phyloP scores from a whole-genome alignment of 2,113 vertebrate genomes.

The Protobothrops flavoviridis region DNA sequence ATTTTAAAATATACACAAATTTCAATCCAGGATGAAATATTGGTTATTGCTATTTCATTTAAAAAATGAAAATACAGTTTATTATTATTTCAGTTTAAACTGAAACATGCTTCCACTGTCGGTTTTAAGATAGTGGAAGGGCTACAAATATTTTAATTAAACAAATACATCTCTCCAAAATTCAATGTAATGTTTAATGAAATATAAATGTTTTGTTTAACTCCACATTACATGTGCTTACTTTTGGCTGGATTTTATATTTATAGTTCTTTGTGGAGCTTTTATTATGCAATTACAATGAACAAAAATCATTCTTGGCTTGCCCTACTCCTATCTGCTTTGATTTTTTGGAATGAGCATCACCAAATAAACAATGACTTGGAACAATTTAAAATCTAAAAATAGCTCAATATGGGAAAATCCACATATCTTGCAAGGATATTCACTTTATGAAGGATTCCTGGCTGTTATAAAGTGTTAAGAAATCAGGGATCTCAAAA shows the following conservation, averaged over 20 bases:
- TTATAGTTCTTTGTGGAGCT: neutral
- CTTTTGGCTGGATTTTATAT: neutral
- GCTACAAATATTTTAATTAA: neutral
- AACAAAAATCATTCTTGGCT: neutral
- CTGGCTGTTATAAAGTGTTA: slow-evolving; percentile 4
- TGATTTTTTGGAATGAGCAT: neutral
- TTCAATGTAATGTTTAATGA: neutral
- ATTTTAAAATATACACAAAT: neutral
- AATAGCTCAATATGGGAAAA: neutral
- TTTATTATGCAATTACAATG: neutral
- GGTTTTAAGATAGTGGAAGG: neutral
- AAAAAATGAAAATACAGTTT: neutral
- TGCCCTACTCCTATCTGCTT: too few relatives aligned
- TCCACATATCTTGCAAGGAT: neutral
- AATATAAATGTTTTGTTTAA: neutral
- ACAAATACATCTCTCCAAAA: neutral
- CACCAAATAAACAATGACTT: neutral
- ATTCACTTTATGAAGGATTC: slow-evolving; percentile 5
- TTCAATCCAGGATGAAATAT: neutral
- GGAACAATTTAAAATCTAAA: neutral
- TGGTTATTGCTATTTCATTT: neutral
- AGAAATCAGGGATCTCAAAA: neutral
- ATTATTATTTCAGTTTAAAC: neutral
- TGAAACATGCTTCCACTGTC: neutral
- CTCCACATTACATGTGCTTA: neutral